Conservation (phyloP, 1,140 invertebrate species). For the Papilio aristodemus region DNA sequence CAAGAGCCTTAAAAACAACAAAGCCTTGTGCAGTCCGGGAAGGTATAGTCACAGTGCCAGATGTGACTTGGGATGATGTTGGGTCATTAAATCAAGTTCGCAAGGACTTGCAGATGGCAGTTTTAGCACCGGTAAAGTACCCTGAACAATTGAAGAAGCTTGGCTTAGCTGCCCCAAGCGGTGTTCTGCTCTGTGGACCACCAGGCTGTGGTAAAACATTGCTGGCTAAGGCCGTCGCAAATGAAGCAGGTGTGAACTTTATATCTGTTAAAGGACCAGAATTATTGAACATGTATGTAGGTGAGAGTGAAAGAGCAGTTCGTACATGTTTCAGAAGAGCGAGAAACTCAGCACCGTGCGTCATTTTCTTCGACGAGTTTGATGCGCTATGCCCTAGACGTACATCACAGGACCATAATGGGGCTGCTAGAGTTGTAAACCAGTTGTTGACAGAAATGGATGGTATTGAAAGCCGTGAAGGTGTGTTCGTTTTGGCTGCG, state of each 20-base stretch:
- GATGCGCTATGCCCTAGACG: conserved; percentile 97
- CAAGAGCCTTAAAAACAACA: conserved; percentile 88
- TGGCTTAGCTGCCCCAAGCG: conserved; percentile 90
- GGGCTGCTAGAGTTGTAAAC: conserved; percentile 94
- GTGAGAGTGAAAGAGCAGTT: conserved; percentile 98
- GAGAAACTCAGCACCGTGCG: conserved; percentile 96
- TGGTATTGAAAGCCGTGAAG: conserved; percentile 93
- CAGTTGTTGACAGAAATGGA: conserved; percentile 99
- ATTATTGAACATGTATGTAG: conserved; percentile 98
- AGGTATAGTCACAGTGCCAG: conserved; percentile 98
- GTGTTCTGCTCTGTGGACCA: conserved; percentile 95
- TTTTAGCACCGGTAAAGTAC: conserved; percentile 95
- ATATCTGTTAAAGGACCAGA: conserved; percentile 99
- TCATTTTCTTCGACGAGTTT: conserved; percentile 99
- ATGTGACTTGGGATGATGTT: conserved; percentile 98
- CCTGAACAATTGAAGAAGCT: conserved; percentile 88
- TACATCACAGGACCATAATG: conserved; percentile 86
- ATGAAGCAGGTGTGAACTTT: conserved; percentile 98
- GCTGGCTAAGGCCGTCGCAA: conserved; percentile 95
- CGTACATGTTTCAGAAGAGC: conserved; percentile 96
- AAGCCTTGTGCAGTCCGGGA: conserved; percentile 97
- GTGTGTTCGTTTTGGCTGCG: conserved; percentile 97
- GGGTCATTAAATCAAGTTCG: conserved; percentile 94
- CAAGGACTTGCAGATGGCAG: conserved; percentile 93
- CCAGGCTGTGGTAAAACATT: conserved; percentile 97